A percentile compares a stretch with the other conserved stretches of the same genome.
phyloP scores from a whole-genome alignment of 2,888 invertebrate species.

The Caenorhabditis plicata region DNA sequence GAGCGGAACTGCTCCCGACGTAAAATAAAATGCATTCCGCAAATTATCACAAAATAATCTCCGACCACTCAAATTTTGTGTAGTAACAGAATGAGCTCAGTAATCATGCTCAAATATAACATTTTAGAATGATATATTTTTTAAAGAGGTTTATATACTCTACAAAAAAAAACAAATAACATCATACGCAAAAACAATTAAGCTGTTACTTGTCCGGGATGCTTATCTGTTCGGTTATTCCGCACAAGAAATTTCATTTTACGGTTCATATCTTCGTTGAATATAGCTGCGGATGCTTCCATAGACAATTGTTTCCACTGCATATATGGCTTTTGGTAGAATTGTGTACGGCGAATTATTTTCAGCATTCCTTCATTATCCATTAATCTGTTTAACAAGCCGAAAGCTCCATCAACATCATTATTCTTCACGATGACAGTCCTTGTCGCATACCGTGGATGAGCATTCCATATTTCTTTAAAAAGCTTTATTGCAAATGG shows the following conservation, averaged over 20 bases:
- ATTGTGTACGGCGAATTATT: constrained; percentile 64
- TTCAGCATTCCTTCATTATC: constrained; percentile 65
- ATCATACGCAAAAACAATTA: too few relatives aligned
- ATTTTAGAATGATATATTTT: too few relatives aligned
- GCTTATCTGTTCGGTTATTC: constrained; percentile 63
- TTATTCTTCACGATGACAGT: constrained; percentile 89
- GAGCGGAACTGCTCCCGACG: too few relatives aligned
- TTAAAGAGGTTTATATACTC: too few relatives aligned
- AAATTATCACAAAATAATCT: too few relatives aligned
- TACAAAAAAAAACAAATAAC: too few relatives aligned
- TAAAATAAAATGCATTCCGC: too few relatives aligned
- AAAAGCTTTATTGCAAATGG: constrained; percentile 60
- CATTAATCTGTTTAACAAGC: constrained; percentile 75
- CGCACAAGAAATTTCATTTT: constrained; percentile 63
- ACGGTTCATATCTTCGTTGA: constrained; percentile 65
- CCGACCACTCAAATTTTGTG: too few relatives aligned
- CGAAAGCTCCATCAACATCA: constrained; percentile 85
- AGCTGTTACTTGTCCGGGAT: constrained; percentile 54
- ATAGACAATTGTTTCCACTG: constrained; percentile 67
- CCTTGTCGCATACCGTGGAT: constrained; percentile 66
- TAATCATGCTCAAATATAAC: too few relatives aligned
- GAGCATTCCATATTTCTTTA: constrained; percentile 56
- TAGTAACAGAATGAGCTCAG: too few relatives aligned
- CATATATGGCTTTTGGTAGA: constrained; percentile 68
- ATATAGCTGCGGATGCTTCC: constrained; percentile 68